Evolutionary conservation across 2,888 invertebrate species (phyloP), one percentile per base, ranked within the genome.

Genomic region (Drosophila austrosaltans): DNA sequence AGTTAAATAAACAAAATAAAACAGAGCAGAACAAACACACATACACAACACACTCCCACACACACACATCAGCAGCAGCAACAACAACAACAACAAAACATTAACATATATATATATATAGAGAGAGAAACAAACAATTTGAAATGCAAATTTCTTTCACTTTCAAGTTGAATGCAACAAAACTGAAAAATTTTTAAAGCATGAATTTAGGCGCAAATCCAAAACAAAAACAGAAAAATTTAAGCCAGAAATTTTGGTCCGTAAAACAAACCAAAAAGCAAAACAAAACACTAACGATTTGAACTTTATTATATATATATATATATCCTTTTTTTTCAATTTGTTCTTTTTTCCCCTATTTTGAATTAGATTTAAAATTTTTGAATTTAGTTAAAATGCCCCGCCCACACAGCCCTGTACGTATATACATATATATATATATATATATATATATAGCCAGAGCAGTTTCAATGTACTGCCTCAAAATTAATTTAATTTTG

Each of bases 191-290:
- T 74, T 77, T 77, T 75, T 65, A 67, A 67, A 87, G 87, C 78
- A 89, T 71, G 87, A 86, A 88, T 88, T 83, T 88, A 88, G 83
- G 89, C 81, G 87, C 83, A 71, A 69, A 57, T 68, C 74, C 69
- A 74, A 66, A 69, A 57, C 73, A 53, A 36, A 32, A 63, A 56
- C 28, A 53, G 2, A 30, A 40, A 54, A 12, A 48, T 48, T 48
- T 48, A 48, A 48, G 48, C 48, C 48, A 48, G 20, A 48, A 8
- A 48, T 48, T 48, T 48, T 48, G 48, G 48, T 48, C 48, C 48
- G 22, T 48, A 10, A 48, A 25, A 22, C 25, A 16, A n/a, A 53
- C 60, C 40, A 40, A 62, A 53, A 75, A 30, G 6, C 1, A 30
- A 30, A 30, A 30, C 30, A 4, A 30, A 28, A 28, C 28, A 30